Percentiles rank a stretch among this genome's conserved stretches.
Evolutionary conservation across 2,888 invertebrate species (phyloP).

Genomic region (Ectemnius continuus): DNA sequence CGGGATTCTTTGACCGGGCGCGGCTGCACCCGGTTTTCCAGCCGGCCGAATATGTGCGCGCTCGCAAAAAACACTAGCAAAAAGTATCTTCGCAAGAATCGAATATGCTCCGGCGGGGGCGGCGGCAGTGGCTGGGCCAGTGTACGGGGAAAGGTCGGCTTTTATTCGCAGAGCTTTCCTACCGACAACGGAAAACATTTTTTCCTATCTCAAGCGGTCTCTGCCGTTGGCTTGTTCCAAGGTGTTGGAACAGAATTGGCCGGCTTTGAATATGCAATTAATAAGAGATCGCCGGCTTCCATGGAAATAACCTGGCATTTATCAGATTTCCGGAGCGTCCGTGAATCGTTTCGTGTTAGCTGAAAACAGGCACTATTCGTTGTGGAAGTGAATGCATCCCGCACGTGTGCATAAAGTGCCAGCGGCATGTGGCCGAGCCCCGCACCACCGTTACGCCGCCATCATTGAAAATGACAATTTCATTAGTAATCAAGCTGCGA

Average conservation of each 20-base stretch:
- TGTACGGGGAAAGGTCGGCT: too few species aligned
- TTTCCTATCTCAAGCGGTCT: too few species aligned
- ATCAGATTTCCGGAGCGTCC: constrained; percentile 34
- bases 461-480: constrained; percentile 68
- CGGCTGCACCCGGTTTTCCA: background rate
- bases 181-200: too few species aligned
- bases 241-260: too few species aligned
- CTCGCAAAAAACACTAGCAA: background rate
- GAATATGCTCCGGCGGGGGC: background rate
- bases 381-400: constrained; percentile 41
- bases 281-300: constrained; percentile 23
- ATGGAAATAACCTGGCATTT: constrained; percentile 52
- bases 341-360: constrained; percentile 5
- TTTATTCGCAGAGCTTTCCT: too few species aligned
- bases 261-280: constrained; percentile 39
- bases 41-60: background rate
- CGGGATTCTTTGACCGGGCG: constrained; percentile 14
- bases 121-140: too few species aligned
- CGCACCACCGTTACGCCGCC: constrained; percentile 39
- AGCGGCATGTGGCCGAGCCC: constrained; percentile 13
- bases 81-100: constrained; percentile 12
- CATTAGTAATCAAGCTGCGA: constrained; percentile 70
- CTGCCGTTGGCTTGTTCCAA: too few species aligned
- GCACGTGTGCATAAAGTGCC: constrained; percentile 45
- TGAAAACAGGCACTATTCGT: constrained; percentile 4